phyloP scores from a whole-genome alignment of 2,113 vertebrate species.

The Rissa tridactyla region DNA sequence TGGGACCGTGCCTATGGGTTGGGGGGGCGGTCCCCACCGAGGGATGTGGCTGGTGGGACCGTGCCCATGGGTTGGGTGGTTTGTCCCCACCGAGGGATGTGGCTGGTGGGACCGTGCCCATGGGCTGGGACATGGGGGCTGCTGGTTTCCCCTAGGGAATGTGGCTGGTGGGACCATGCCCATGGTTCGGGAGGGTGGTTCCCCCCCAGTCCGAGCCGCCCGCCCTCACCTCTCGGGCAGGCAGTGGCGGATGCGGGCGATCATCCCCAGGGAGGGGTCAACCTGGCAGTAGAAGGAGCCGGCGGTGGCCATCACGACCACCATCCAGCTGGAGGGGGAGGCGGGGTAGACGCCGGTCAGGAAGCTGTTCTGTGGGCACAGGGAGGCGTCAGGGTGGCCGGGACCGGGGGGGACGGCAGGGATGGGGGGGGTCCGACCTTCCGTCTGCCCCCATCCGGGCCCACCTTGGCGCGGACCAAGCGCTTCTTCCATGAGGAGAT shows the following conservation, averaged over 20 bases:
- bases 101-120: neutral
- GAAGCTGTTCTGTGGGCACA: conserved; percentile 84
- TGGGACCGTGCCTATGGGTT: neutral
- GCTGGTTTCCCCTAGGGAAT: too few relatives aligned
- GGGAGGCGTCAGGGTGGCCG: neutral
- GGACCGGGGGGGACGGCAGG: fast-evolving
- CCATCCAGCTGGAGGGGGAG: conserved; percentile 92
- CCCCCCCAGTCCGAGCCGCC: neutral
- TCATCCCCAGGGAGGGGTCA: conserved; percentile 87
- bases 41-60: too few relatives aligned
- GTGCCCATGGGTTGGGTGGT: too few relatives aligned
- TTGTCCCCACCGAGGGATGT: neutral
- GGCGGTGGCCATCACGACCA: conserved; percentile 84
- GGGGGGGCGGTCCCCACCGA: neutral
- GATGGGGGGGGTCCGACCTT: fast-evolving
- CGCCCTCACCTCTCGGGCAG: conserved; percentile 81
- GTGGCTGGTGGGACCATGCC: neutral
- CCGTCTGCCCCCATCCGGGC: neutral
- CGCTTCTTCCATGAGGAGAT: conserved; percentile 91
- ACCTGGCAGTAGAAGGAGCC: conserved; percentile 83
- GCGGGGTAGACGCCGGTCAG: conserved; percentile 92
- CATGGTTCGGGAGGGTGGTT: neutral
- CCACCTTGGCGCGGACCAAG: conserved; percentile 87
- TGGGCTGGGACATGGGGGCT: too few relatives aligned
- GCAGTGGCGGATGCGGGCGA: conserved; percentile 77